These are phyloP conservation scores for Toxotes jaculatrix DNA, from an alignment of 2,113 vertebrate genomes.

Conservation along the genomic window DNA sequence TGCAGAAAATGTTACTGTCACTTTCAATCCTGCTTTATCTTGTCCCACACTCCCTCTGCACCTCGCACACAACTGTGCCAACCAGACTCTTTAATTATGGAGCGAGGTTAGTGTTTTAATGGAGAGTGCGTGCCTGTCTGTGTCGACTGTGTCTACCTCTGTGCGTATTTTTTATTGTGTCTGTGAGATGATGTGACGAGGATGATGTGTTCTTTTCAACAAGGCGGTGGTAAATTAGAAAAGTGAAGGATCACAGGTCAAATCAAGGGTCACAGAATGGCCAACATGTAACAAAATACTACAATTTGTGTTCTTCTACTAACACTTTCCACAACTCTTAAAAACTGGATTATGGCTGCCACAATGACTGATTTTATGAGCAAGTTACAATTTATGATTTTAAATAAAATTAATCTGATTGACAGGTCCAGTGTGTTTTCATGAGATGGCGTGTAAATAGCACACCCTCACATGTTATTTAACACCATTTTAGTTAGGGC, in stretches of 20 bases:
- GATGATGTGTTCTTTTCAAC: neutral
- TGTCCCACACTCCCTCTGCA: conserved; percentile 49
- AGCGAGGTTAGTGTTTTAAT: conserved; percentile 62
- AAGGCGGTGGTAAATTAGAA: neutral
- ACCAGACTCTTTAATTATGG: conserved; percentile 70
- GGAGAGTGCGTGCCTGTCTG: conserved; percentile 26
- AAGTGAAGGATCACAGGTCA: neutral
- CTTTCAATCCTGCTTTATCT: conserved; percentile 67
- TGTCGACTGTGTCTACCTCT: conserved; percentile 20
- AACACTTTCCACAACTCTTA: neutral
- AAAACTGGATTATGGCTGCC: neutral
- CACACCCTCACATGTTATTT: no score
- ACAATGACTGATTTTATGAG: neutral
- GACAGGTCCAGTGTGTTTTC: no score
- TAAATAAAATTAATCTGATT: neutral
- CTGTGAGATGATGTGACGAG: neutral
- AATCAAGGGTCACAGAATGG: neutral
- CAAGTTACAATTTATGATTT: neutral
- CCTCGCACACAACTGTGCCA: conserved; percentile 33
- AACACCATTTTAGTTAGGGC: no score
- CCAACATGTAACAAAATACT: no score
- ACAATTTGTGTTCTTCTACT: neutral
- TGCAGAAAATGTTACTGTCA: conserved; percentile 74
- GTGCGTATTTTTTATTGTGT: neutral
- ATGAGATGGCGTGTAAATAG: no score